Evolutionary conservation across 2,888 invertebrate genomes (phyloP), one percentile per base, ranked within the genome.

Genomic region (Pedicia rivosa): DNA sequence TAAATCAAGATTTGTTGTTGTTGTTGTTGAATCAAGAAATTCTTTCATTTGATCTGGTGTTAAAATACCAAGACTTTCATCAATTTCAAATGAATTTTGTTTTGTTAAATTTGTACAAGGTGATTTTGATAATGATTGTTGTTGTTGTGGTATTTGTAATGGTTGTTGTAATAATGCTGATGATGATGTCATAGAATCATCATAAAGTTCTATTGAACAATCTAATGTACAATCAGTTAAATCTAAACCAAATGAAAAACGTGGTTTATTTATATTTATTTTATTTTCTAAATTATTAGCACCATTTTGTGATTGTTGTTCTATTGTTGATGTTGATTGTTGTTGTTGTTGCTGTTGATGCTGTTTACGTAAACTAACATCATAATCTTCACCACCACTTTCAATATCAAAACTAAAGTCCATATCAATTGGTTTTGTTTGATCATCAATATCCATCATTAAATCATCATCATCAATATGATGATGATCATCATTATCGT

Each of bases 31-130:
- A 40, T 72, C 71, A 46, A 78, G 59, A 46, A 77, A 68, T 45
- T 75, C 74, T 47, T 81, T 78, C 83, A 88, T 86, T 60, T 87
- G 86, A 62, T 86, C 84, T 0, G 87, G 86, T 8, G 87, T 86
- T 43, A 90, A 64, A 49, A 88, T 87, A 5, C 87, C 87, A 47
- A 87, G 64, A 49, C 83, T 82, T 54, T 88, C 86, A 51, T 86
- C 77, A 52, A 72, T 63, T 46, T 78, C 86, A 48, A 83, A 71
- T 2, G 86, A 87, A 54, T 81, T 79, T 53, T 83, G 77, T 56
- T 82, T 83, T 51, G 56, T 57, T 2, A 57, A 39, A 22, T 51
- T 40, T 19, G 17, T 22, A 5, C 36, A 37, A 10, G 43, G 44
- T 12, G 35, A 39, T 3, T 29, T 37, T 14, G 39, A 34, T 8